Conservation (phyloP, 2,888 invertebrate species). For the Podotricha telesiphe region DNA sequence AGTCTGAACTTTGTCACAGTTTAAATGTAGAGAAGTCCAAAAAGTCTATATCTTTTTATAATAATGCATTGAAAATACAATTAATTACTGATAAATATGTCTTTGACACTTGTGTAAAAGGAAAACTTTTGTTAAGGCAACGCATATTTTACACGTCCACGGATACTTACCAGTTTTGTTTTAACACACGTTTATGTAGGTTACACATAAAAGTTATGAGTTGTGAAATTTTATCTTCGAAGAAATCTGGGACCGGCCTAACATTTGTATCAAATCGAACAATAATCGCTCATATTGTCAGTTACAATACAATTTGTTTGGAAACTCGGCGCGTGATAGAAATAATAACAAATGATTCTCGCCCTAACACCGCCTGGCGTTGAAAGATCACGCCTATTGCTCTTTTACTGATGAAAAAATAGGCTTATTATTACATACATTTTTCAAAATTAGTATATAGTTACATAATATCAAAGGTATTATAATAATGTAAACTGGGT, state of each 20-base stretch:
- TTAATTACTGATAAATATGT: no score
- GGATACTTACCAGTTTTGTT: background rate
- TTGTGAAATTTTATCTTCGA: constrained; percentile 30
- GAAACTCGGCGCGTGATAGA: constrained; percentile 80
- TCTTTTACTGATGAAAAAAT: constrained; percentile 78
- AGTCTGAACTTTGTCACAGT: no score
- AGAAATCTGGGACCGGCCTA: constrained; percentile 43
- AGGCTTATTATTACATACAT: constrained; percentile 41
- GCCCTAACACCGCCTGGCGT: constrained; percentile 82
- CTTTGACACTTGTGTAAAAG: no score
- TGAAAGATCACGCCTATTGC: constrained; percentile 83
- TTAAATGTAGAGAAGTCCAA: no score
- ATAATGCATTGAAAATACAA: no score
- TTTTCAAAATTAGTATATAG: background rate
- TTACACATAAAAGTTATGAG: constrained; percentile 1
- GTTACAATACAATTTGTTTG: constrained; percentile 83
- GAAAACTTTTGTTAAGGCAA: no score
- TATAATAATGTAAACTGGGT: background rate
- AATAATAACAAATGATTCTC: constrained; percentile 84
- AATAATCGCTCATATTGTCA: constrained; percentile 83
- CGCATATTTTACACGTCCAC: no score
- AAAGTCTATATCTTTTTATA: no score
- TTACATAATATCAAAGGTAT: background rate
- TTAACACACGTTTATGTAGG: background rate
- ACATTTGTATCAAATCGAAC: constrained; percentile 78